Conservation (phyloP, 2,888 invertebrate genomes). For the Teinopalpus imperialis region DNA sequence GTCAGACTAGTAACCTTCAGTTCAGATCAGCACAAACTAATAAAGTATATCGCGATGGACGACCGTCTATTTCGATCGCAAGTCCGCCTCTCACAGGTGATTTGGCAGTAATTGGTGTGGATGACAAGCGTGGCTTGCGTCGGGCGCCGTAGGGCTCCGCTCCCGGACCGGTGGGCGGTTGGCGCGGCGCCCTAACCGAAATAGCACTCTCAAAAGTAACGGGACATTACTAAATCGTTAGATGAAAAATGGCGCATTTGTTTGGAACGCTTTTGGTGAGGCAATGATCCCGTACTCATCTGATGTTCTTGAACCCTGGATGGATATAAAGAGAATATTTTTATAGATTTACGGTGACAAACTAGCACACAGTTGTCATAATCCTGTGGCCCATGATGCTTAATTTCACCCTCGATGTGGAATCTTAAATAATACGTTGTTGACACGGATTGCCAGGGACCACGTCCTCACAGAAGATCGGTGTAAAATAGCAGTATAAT, state of each 20-base stretch:
- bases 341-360: too few species aligned
- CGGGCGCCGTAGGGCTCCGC: conserved; percentile 9
- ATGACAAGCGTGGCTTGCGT: background rate
- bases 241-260: conserved; percentile 14
- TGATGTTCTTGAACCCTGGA: conserved; percentile 10
- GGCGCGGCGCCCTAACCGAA: conserved; percentile 34
- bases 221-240: conserved; percentile 1
- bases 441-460: too few species aligned
- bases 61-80: background rate
- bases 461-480: too few species aligned
- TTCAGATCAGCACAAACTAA: too few species aligned
- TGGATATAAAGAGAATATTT: too few species aligned
- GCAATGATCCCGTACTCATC: background rate
- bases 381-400: too few species aligned
- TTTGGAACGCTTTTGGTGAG: conserved; percentile 1
- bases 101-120: conserved; percentile 13
- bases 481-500: too few species aligned
- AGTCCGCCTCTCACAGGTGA: conserved; percentile 9
- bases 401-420: too few species aligned
- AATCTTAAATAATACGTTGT: too few species aligned
- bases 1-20: too few species aligned
- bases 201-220: conserved; percentile 13
- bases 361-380: too few species aligned
- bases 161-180: conserved; percentile 39
- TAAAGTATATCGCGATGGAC: background rate